phyloP scores from a whole-genome alignment of 2,797 vertebrate genomes.

The Sebastes kiyomatsui region DNA sequence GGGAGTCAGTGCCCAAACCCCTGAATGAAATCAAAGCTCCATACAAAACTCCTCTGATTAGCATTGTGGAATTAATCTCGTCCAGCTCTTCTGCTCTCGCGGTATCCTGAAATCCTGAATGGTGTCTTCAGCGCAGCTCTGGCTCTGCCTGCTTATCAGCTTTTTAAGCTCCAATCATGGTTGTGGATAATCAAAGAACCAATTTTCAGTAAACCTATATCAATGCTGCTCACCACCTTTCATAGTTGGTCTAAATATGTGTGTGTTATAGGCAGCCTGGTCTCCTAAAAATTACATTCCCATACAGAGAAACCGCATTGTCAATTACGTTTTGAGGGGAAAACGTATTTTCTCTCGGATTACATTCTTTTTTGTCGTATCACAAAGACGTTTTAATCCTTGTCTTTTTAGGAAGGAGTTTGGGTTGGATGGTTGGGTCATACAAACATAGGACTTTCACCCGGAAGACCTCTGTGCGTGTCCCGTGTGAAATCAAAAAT shows the following conservation, averaged over 20 bases:
- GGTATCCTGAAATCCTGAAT: slow-evolving; percentile 63
- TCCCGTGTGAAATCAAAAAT: background rate
- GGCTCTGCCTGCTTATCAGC: slow-evolving; percentile 41
- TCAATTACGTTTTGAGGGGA: background rate
- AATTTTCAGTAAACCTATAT: slow-evolving; percentile 7
- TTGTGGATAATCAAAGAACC: slow-evolving; percentile 22
- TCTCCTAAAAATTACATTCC: no score
- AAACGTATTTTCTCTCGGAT: background rate
- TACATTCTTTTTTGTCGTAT: background rate
- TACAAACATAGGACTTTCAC: background rate
- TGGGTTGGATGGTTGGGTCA: background rate
- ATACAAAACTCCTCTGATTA: slow-evolving; percentile 77
- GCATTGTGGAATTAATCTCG: slow-evolving; percentile 73
- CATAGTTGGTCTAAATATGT: background rate
- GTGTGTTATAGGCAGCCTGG: background rate
- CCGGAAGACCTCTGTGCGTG: background rate
- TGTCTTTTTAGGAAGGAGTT: background rate
- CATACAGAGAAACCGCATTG: background rate
- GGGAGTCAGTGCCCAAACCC: slow-evolving; percentile 52
- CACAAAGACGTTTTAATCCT: background rate
- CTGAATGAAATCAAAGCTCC: slow-evolving; percentile 77
- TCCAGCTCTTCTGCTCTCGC: slow-evolving; percentile 51
- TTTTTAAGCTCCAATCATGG: slow-evolving; percentile 37
- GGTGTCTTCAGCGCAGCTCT: slow-evolving; percentile 37
- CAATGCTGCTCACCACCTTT: background rate